Conservation (phyloP, 2,797 vertebrate species). For the Hafferia zeledoni region DNA sequence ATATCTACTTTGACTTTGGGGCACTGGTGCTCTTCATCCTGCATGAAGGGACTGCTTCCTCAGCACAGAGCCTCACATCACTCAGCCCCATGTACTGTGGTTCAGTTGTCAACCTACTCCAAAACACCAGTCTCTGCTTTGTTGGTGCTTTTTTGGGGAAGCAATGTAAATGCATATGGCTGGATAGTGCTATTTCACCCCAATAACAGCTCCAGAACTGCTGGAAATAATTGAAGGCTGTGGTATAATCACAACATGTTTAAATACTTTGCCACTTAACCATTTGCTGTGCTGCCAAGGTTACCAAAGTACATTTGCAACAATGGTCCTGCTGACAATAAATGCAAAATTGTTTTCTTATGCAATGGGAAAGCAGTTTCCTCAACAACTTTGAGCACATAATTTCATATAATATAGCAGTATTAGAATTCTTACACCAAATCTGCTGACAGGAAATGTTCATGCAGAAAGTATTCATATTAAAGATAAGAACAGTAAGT, state of each 20-base stretch:
- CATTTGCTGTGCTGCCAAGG: background rate
- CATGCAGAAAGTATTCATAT: conserved; percentile 2
- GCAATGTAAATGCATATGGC: background rate
- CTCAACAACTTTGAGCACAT: conserved; percentile 1
- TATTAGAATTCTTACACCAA: conserved; percentile 14
- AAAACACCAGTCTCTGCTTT: background rate
- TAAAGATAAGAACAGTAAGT: conserved; percentile 25
- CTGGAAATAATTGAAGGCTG: background rate
- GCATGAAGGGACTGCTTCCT: background rate
- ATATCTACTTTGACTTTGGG: accelerated
- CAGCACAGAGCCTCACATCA: background rate
- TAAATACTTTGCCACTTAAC: background rate
- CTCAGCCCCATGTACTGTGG: background rate
- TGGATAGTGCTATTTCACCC: background rate
- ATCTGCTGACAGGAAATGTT: conserved; percentile 22
- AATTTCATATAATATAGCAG: conserved; percentile 41
- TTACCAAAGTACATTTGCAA: background rate
- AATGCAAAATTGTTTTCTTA: conserved; percentile 26
- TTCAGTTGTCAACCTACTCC: background rate
- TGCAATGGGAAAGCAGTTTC: conserved; percentile 4
- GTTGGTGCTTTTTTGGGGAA: background rate
- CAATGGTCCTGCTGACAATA: background rate
- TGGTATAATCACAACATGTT: background rate
- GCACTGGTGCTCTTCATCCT: background rate
- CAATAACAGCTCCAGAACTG: background rate